Base-by-base conservation (phyloP, 2,113 vertebrate genomes). In the Indicator maculatus region DNA sequence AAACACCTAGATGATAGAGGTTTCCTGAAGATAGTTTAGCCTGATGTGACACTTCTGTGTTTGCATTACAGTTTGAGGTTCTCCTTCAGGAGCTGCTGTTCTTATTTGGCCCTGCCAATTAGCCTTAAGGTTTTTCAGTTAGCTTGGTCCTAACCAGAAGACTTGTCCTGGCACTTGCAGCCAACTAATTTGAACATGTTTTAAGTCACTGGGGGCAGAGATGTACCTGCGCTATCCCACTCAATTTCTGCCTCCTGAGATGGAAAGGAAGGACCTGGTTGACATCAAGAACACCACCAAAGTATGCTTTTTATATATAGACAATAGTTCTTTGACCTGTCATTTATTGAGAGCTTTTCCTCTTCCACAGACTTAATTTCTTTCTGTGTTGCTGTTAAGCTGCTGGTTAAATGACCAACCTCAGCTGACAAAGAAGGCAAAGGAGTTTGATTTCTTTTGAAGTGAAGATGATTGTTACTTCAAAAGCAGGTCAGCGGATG, bases 391-490 rank as follows among this genome's bases (percentile, higher is more conserved):
- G 71, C 71, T 92, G 92, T 91, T 91, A 84, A 90, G 63, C 56
- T 77, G 7, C 24, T 59, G 47, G 12, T 71, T 88, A 76, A 61
- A 5, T 82, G 72, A 61, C 82, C 88, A 67, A 5, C 74, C 47
- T 96, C 72, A 82, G 55, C 77, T 94, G 90, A 84, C 91, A 76
- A 58, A 61, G 59, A 76, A 92, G 58, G 77, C 89, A 94, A 90
- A 96, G 85, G 61, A 92, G 6, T 77, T 55, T 64, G 26, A 30
- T 92, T 89, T 89, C 91, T 89, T 95, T 96, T 97, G 92, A 94
- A 96, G 86, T 88, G 39, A 83, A 81, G 55, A 30, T 1, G 16
- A 76, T 83, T 92, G 75, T 90, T 94, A 72, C 93, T 97, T 97
- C 94, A 95, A 94, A 96, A 94, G 71, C 80, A 52, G 45, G 50